A percentile compares a stretch with the other conserved stretches of the same genome.
Evolutionary conservation across 2,797 vertebrate genomes (phyloP).

Genomic region (Silurus lanzhouensis): DNA sequence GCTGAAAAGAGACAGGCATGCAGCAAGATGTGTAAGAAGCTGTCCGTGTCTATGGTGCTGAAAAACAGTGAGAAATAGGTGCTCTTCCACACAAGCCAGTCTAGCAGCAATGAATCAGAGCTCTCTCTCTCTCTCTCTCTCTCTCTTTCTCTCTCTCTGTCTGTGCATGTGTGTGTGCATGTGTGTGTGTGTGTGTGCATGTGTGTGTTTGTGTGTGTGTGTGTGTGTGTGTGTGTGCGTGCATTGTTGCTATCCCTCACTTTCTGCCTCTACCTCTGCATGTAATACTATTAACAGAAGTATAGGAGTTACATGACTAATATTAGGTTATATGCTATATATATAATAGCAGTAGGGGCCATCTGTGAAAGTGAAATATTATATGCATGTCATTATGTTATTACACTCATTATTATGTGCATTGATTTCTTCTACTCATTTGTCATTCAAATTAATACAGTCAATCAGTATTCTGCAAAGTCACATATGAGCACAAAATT

Average conservation of each 20-base stretch:
- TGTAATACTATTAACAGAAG: conserved; percentile 20
- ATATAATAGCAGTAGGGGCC: conserved; percentile 24
- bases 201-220: conserved; percentile 20
- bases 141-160: no score
- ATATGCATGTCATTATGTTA: conserved; percentile 32
- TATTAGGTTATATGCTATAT: conserved; percentile 24
- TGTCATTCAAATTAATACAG: conserved; percentile 29
- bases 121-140: neutral
- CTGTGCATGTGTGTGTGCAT: no score
- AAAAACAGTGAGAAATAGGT: conserved; percentile 23
- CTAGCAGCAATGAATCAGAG: conserved; percentile 51
- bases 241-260: neutral
- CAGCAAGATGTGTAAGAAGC: conserved; percentile 28
- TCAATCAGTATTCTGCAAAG: conserved; percentile 33
- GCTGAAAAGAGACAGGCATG: conserved; percentile 20
- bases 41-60: conserved; percentile 1
- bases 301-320: conserved; percentile 19
- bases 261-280: conserved; percentile 5
- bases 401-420: conserved; percentile 40
- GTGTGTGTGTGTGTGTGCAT: conserved; percentile 28
- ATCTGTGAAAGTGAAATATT: conserved; percentile 21
- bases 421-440: conserved; percentile 42
- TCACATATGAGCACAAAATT: conserved; percentile 22
- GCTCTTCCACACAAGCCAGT: conserved; percentile 36
- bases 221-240: conserved; percentile 17